phyloP scores from a whole-genome alignment of 2,113 vertebrate species.

The Hyaena hyaena region DNA sequence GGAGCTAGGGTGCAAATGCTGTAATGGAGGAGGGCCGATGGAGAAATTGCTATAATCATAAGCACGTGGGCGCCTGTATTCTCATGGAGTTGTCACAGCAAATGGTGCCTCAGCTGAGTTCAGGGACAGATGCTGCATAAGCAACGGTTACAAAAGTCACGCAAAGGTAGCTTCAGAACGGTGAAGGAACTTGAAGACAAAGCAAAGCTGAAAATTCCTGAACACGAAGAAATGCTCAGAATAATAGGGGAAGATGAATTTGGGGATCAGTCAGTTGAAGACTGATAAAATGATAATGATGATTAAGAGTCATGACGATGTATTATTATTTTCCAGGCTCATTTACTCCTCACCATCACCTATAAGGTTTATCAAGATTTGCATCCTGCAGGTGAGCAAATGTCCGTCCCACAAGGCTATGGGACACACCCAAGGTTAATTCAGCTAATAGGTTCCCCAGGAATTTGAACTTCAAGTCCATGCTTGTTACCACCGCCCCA shows the following conservation, averaged over 20 bases:
- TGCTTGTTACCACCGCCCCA: background rate
- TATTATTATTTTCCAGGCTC: background rate
- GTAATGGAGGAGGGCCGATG: rapidly evolving
- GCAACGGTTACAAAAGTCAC: background rate
- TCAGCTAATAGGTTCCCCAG: background rate
- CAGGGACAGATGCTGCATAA: background rate
- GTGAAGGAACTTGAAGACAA: background rate
- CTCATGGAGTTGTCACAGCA: background rate
- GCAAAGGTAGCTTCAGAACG: background rate
- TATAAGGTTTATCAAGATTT: background rate
- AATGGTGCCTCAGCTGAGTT: background rate
- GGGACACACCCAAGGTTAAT: background rate
- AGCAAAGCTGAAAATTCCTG: background rate
- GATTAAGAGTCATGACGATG: background rate
- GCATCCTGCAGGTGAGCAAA: background rate
- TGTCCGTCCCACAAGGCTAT: background rate
- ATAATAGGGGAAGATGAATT: background rate
- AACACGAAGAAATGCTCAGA: background rate
- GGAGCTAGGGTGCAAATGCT: background rate
- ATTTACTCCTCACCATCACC: background rate
- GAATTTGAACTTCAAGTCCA: background rate
- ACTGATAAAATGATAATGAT: background rate
- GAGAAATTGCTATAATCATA: rapidly evolving
- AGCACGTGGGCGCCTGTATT: rapidly evolving
- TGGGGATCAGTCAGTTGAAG: background rate